Evolutionary conservation across 2,113 vertebrate species (phyloP).

Genomic region (Nansenia antarctica): DNA sequence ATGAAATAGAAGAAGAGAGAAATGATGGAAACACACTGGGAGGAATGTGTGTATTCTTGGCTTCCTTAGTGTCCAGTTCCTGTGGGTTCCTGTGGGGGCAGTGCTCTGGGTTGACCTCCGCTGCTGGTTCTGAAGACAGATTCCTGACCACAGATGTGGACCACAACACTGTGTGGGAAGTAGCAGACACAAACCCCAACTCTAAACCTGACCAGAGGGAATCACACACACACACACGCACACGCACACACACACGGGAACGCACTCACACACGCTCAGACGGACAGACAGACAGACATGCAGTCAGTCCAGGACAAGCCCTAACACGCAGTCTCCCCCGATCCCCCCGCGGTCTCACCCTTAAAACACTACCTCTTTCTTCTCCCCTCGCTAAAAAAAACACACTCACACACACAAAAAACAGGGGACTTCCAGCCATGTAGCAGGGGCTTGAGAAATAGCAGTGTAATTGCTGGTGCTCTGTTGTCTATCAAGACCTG

Average conservation of each 20-base stretch:
- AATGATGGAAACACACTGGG: no score
- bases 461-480: constrained; percentile 72
- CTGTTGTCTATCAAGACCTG: constrained; percentile 77
- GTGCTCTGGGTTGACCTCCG: no score
- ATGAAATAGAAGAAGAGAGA: no score
- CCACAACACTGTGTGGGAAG: no score
- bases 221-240: not conserved
- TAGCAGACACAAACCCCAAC: no score
- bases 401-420: constrained; percentile 33
- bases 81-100: no score
- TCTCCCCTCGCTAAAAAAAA: constrained; percentile 56
- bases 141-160: no score
- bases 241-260: constrained; percentile 44
- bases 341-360: constrained; percentile 55
- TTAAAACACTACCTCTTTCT: constrained; percentile 76
- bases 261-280: not conserved
- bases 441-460: constrained; percentile 55
- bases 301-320: constrained; percentile 62
- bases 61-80: no score
- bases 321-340: constrained; percentile 60
- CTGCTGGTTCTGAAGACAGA: no score
- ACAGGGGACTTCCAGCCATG: constrained; percentile 71
- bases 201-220: no score
- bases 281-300: constrained; percentile 28
- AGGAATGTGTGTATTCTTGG: no score